These are phyloP conservation scores for Oligia fasciuncula DNA, from an alignment of 2,888 invertebrate species.

Conservation along the genomic window DNA sequence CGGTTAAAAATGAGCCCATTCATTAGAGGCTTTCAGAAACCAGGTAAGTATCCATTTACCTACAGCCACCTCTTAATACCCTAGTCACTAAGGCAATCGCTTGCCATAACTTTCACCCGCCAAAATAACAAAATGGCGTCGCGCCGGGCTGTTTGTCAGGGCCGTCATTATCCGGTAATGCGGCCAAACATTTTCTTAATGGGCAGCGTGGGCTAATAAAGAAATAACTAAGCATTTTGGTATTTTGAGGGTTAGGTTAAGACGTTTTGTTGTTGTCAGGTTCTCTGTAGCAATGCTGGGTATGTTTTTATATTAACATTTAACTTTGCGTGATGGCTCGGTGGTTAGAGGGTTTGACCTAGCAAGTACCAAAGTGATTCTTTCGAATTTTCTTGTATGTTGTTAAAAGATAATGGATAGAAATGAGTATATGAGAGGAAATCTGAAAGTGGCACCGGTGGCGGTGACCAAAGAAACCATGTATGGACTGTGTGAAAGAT, in stretches of 20 bases:
- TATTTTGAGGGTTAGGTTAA: slow-evolving; percentile 5
- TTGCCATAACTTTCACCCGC: slow-evolving; percentile 38
- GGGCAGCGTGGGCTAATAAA: slow-evolving; percentile 38
- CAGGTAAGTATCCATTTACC: background rate
- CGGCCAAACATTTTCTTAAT: slow-evolving; percentile 51
- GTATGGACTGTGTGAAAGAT: too few species aligned
- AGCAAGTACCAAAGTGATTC: background rate
- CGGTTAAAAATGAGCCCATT: background rate
- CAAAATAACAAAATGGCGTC: slow-evolving; percentile 56
- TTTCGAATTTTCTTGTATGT: background rate
- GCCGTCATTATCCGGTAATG: slow-evolving; percentile 50
- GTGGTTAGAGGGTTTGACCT: background rate
- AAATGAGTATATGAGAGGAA: too few species aligned
- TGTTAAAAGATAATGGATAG: too few species aligned
- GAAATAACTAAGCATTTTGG: slow-evolving; percentile 36
- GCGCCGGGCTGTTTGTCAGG: slow-evolving; percentile 32
- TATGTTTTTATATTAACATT: background rate
- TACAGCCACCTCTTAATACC: slow-evolving; percentile 14
- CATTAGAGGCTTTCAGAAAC: slow-evolving; percentile 5
- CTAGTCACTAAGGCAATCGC: slow-evolving; percentile 32
- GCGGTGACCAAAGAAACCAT: too few species aligned
- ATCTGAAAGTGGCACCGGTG: too few species aligned
- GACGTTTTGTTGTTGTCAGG: slow-evolving; percentile 2
- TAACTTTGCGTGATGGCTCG: background rate
- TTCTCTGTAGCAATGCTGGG: background rate